Conservation (phyloP, 2,797 vertebrate species). For the Scarus forsteni region DNA sequence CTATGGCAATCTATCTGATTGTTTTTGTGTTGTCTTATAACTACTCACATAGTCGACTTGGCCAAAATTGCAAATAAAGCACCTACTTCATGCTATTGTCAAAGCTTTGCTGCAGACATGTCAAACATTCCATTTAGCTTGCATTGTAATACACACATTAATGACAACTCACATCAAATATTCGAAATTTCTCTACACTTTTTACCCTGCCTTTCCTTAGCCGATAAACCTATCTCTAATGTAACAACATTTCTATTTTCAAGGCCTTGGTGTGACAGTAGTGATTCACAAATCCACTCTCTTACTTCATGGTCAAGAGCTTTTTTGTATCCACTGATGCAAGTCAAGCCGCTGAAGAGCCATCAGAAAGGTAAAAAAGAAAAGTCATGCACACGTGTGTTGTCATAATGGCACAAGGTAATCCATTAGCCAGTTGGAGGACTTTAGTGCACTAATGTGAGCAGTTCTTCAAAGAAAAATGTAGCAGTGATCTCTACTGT, state of each 20-base stretch:
- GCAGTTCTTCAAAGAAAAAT: neutral
- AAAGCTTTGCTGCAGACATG: no score
- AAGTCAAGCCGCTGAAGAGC: neutral
- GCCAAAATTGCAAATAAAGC: no score
- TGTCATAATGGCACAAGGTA: neutral
- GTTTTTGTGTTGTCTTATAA: no score
- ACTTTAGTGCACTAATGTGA: neutral
- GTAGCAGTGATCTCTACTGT: slow-evolving; percentile 2
- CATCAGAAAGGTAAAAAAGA: neutral
- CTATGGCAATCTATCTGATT: no score
- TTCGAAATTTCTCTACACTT: neutral
- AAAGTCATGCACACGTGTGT: slow-evolving; percentile 1
- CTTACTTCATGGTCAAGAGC: slow-evolving; percentile 23
- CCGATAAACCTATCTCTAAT: neutral
- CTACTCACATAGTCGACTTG: no score
- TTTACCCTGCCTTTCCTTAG: neutral
- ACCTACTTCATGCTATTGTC: no score
- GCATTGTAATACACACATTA: neutral
- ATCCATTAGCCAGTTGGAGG: neutral
- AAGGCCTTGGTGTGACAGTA: slow-evolving; percentile 4
- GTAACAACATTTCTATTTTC: neutral
- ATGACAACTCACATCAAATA: slow-evolving; percentile 51
- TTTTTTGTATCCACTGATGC: slow-evolving; percentile 25
- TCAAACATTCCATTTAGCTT: no score
- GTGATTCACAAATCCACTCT: slow-evolving; percentile 4